These are phyloP conservation scores for Tribolium castaneum DNA, from an alignment of 1,140 invertebrate species.

Conservation along the genomic window DNA sequence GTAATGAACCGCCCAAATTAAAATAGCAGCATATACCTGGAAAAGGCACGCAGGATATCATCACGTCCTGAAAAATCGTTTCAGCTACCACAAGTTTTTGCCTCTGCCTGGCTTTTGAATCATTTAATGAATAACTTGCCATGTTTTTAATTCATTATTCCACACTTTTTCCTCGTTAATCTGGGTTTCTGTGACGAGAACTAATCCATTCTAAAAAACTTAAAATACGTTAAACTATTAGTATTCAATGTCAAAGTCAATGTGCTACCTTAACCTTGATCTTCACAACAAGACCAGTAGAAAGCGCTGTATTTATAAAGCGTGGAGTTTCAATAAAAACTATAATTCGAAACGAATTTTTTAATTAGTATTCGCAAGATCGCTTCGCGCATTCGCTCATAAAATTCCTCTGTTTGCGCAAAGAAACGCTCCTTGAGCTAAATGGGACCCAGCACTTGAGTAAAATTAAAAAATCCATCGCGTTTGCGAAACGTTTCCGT, in stretches of 20 bases:
- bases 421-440: not conserved
- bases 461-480: not conserved
- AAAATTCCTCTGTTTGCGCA: too few relatives aligned
- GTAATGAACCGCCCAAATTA: slow-evolving; percentile 33
- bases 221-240: not conserved
- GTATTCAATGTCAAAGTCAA: slow-evolving; percentile 5
- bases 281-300: not conserved
- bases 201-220: not conserved
- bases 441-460: not conserved
- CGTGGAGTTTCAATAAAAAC: not conserved
- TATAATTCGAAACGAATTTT: not conserved
- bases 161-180: not conserved
- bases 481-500: not conserved
- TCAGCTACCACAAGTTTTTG: too few relatives aligned
- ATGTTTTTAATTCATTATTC: too few relatives aligned
- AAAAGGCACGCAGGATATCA: not conserved
- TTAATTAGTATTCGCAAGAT: not conserved
- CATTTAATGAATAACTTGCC: too few relatives aligned
- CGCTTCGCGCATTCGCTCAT: too few relatives aligned
- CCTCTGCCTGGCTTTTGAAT: too few relatives aligned
- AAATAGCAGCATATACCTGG: slow-evolving; percentile 20
- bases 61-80: not conserved
- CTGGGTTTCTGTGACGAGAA: not conserved
- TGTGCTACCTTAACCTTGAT: slow-evolving; percentile 16
- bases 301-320: slow-evolving; percentile 2